Conservation (phyloP, 1,140 invertebrate genomes). For the Drosophila insularis region DNA sequence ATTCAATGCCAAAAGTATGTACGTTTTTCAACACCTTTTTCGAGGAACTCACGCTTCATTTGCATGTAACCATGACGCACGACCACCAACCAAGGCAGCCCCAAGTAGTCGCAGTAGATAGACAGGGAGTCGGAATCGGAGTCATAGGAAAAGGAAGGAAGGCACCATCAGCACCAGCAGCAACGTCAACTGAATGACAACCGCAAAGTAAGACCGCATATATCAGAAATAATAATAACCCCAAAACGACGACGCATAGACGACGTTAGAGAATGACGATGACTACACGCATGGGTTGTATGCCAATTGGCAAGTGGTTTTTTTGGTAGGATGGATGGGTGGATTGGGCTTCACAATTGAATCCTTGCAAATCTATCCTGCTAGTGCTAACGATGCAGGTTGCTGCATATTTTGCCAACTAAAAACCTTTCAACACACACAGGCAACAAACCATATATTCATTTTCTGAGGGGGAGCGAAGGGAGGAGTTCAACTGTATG, state of each 20-base stretch:
- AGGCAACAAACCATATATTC: neutral
- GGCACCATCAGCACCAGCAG: neutral
- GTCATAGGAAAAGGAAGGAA: conserved; percentile 43
- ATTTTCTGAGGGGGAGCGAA: neutral
- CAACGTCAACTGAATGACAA: conserved; percentile 59
- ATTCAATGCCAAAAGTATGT: conserved; percentile 60
- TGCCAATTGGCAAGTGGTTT: conserved; percentile 33
- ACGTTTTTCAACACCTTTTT: conserved; percentile 74
- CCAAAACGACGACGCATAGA: neutral
- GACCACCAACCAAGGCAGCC: conserved; percentile 16
- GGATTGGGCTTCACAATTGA: conserved; percentile 61
- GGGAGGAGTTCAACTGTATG: conserved; percentile 17
- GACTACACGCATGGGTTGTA: conserved; percentile 5
- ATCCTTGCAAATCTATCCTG: conserved; percentile 74
- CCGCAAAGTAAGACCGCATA: conserved; percentile 79
- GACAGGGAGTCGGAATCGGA: conserved; percentile 51
- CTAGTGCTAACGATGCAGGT: conserved; percentile 64
- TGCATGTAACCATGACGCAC: conserved; percentile 71
- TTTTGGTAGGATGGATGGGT: neutral
- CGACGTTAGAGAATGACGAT: conserved; percentile 12
- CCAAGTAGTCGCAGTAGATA: conserved; percentile 9
- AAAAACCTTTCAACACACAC: conserved; percentile 31
- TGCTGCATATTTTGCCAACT: conserved; percentile 78
- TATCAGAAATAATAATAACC: conserved; percentile 80
- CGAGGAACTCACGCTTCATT: conserved; percentile 73